phyloP scores from a whole-genome alignment of 2,113 vertebrate genomes.

The Triplophysa rosa region DNA sequence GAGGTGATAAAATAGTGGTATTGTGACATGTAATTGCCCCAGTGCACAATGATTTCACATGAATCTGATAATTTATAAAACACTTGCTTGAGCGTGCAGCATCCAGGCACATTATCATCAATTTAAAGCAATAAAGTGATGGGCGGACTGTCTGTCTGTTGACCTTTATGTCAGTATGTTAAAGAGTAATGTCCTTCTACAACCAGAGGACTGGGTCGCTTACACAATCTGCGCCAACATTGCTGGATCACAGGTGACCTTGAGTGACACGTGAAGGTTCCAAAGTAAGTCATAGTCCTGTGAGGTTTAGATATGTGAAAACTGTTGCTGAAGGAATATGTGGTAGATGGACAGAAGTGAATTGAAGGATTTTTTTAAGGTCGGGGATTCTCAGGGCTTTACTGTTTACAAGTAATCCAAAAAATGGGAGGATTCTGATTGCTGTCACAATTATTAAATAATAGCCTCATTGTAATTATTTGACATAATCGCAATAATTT shows the following conservation, averaged over 20 bases:
- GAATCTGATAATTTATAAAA: conserved; percentile 9
- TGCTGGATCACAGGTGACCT: neutral
- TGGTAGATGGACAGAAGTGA: neutral
- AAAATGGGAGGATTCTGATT: neutral
- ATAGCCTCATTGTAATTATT: no score
- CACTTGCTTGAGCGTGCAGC: conserved; percentile 10
- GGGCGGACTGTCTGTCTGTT: neutral
- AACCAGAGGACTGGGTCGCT: neutral
- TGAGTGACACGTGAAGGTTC: neutral
- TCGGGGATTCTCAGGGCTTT: neutral
- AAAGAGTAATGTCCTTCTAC: neutral
- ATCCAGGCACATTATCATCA: neutral
- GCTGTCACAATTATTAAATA: no score
- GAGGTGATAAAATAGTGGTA: neutral
- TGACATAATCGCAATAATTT: no score
- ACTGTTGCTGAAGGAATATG: neutral
- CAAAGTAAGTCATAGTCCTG: neutral
- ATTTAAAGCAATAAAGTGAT: neutral
- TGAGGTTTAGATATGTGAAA: neutral
- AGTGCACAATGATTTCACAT: neutral
- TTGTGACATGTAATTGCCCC: conserved; percentile 8
- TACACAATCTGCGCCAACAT: neutral
- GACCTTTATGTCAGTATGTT: neutral
- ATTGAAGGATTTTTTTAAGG: neutral
- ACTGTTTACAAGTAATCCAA: neutral